Base-by-base conservation (phyloP, 2,113 vertebrate species). In the Heterotis niloticus region DNA sequence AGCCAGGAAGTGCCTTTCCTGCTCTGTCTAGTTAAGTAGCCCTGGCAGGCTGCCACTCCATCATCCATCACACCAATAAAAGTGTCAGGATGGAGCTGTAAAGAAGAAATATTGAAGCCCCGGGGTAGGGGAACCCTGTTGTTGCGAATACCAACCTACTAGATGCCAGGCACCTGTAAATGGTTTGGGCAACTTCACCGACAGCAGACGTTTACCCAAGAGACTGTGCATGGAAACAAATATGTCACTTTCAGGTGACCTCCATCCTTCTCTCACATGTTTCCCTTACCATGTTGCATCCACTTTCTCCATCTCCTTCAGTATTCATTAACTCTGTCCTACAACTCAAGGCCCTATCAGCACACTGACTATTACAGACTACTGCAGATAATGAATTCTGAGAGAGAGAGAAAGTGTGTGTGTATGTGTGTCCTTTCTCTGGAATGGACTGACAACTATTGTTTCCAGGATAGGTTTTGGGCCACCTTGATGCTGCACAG, bases 31-130 rank as follows among this genome's bases (percentile, higher is more conserved):
- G 16, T 51, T 54, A 77, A 66, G 54, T 44, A 18, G 23, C 64
- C 66, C 13, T 64, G 64, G 64, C 44, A 5, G n/a, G 44, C 44
- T 5, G 64, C 44, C 75, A 44, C 9, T 18, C n/a, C 23, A 0
- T 13, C 74, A 44, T 76, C 5, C 51, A 66, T 67, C 75, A 77
- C n/a, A 1, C 44, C 75, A 56, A 64, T 76, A 76, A 44, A 64
- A 44, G 74, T 64, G 74, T 76, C 75, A 52, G 20, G 16, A 34
- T 12, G 13, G 34, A 23, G 62, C 18, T n/a, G 20, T 64, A 16
- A 16, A 64, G n/a, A 64, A 75, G 75, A 54, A 28, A 64, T 5
- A 24, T 56, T 54, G 34, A 44, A 44, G 51, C 23, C n/a, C n/a
- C 0, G 1, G 29, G 4, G 60, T 20, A 24, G 62, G 62, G 62